phyloP scores from a whole-genome alignment of 2,888 invertebrate genomes.

The Dromius quadrimaculatus region DNA sequence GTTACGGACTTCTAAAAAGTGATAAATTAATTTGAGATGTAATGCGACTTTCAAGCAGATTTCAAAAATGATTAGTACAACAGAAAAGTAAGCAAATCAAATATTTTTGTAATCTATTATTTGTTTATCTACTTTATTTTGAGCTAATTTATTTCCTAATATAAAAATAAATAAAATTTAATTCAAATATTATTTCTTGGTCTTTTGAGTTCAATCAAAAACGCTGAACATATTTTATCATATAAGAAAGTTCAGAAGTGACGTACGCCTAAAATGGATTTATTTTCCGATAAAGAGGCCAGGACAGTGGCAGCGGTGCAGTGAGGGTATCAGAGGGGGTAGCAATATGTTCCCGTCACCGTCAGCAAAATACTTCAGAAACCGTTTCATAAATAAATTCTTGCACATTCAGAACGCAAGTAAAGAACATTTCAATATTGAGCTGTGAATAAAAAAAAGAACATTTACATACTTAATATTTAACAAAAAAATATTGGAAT shows the following conservation, averaged over 20 bases:
- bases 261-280: constrained; percentile 33
- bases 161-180: no score
- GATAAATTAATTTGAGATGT: no score
- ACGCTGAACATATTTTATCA: constrained; percentile 22
- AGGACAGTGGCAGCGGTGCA: neutral
- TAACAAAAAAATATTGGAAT: no score
- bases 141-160: no score
- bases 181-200: no score
- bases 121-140: no score
- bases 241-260: constrained; percentile 23
- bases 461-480: neutral
- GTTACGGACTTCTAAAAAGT: no score
- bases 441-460: neutral
- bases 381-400: constrained; percentile 37
- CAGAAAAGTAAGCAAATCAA: no score
- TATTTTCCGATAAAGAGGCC: constrained; percentile 42
- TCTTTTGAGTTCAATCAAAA: constrained; percentile 17
- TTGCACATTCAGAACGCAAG: neutral
- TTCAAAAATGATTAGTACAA: no score
- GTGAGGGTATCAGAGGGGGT: neutral
- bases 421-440: neutral
- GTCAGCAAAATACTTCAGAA: constrained; percentile 23
- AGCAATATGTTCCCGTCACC: constrained; percentile 40
- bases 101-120: no score
- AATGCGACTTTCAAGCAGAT: no score